Evolutionary conservation across 2,113 vertebrate genomes (phyloP), one percentile per base, ranked within the genome.

Genomic region (Vombatus ursinus): DNA sequence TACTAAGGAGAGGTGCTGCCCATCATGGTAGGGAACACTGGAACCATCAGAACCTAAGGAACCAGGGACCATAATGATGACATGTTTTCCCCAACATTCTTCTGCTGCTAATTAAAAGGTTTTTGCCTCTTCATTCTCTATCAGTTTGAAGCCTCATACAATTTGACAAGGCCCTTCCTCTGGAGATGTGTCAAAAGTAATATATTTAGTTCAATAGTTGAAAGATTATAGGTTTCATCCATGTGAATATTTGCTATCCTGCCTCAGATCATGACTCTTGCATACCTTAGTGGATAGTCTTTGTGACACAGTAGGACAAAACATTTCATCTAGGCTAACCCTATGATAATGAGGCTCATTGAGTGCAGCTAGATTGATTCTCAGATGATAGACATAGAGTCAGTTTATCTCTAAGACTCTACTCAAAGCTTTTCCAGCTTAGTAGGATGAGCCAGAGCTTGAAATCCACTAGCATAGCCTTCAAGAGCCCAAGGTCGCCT

Each of bases 101-200:
- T 90, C 52, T 57, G 37, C 8, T 84, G 9, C 9, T 19, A 53
- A 26, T 92, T 91, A 25, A 94, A 95, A 96, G 8, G 93, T 91
- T 95, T 84, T 19, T n/a, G n/a, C 68, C n/a, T 22, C 37, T n/a
- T 93, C 22, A 92, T 16, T 92, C 16, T 92, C 89, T 54, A 68
- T 44, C 25, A 95, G 44, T 25, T 90, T 95, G 52, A 94, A 77
- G 44, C 92, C 37, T 89, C 92, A 4, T 90, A 57, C 47, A 37
- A 92, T 48, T 95, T 92, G 61, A 92, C 3, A 93, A 94, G 52
- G 61, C 28, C 90, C 50, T 93, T 84, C 91, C 50, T 91, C 61
- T 94, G 89, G n/a, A 96, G 37, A 26, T 92, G 1, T 94, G 48
- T 93, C 31, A 52, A 51, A n/a, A 96, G 52, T 90, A 96, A 89